A percentile compares a stretch with the other conserved stretches of the same genome.
These are phyloP conservation scores for Drosophila melanica DNA, from an alignment of 1,140 invertebrate genomes.

Conservation along the genomic window DNA sequence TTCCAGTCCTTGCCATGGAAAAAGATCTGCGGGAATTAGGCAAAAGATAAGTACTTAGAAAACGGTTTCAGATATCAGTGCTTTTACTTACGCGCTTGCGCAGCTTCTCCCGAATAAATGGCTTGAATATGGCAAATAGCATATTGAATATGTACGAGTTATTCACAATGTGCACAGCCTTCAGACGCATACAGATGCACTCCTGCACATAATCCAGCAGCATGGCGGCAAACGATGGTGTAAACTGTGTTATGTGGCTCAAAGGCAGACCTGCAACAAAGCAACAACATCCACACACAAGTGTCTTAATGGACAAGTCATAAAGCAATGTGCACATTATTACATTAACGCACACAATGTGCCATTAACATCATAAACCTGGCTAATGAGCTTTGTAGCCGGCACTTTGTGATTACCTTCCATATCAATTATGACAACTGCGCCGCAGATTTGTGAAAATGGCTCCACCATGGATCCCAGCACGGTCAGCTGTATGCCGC, in stretches of 20 bases:
- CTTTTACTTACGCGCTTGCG: constrained; percentile 85
- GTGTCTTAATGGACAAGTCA: constrained; percentile 4
- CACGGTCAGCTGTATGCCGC: constrained; percentile 86
- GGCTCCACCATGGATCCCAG: constrained; percentile 87
- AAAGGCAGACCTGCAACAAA: constrained; percentile 85
- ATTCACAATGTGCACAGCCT: constrained; percentile 90
- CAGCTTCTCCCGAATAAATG: constrained; percentile 88
- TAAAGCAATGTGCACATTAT: constrained; percentile 12
- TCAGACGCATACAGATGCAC: constrained; percentile 86
- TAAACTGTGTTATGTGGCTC: constrained; percentile 88
- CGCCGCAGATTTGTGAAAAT: constrained; percentile 87
- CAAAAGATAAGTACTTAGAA: not conserved
- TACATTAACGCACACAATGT: not conserved
- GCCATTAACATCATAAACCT: constrained; percentile 4
- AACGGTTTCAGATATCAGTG: not conserved
- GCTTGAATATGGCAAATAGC: constrained; percentile 90
- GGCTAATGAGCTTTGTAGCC: not conserved
- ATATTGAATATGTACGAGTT: constrained; percentile 91
- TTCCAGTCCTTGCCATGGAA: constrained; percentile 91
- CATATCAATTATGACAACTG: constrained; percentile 88
- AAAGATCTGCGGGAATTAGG: constrained; percentile 85
- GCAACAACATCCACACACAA: not conserved
- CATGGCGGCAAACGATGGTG: constrained; percentile 88
- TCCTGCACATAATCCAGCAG: constrained; percentile 88
- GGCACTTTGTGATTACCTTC: constrained; percentile 82